Conservation (phyloP, 2,888 invertebrate genomes). For the Masnerella sp. region DNA sequence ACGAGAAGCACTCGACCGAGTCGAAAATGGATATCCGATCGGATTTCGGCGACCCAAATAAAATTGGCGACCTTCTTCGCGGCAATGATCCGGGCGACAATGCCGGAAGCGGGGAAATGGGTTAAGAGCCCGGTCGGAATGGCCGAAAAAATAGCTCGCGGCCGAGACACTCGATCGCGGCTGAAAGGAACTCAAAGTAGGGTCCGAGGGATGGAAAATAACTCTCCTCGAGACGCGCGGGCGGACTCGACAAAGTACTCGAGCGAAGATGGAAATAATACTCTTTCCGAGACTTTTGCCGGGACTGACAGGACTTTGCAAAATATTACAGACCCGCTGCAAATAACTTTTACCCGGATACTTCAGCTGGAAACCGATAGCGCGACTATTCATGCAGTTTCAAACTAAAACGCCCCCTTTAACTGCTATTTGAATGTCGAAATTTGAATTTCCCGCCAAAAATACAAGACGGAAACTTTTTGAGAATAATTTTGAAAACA, state of each 20-base stretch:
- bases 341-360: conserved; percentile 53
- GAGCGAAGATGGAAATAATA: conserved; percentile 52
- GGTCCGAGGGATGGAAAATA: conserved; percentile 36
- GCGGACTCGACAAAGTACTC: conserved; percentile 40
- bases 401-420: no score
- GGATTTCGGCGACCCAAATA: conserved; percentile 18
- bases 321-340: conserved; percentile 46
- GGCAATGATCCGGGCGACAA: conserved; percentile 1
- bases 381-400: conserved; percentile 45
- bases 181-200: conserved; percentile 28
- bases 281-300: conserved; percentile 47
- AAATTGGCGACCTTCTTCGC: conserved; percentile 29
- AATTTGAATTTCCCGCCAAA: no score
- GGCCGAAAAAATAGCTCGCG: conserved; percentile 4
- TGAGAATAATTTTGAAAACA: no score
- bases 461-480: no score
- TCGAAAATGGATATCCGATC: conserved; percentile 38
- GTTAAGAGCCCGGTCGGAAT: conserved; percentile 37
- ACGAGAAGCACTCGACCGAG: conserved; percentile 9
- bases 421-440: no score
- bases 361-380: conserved; percentile 56
- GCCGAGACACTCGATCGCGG: conserved; percentile 27
- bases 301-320: conserved; percentile 48
- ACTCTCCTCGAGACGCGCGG: conserved; percentile 15
- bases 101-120: conserved; percentile 22